These are phyloP conservation scores for Lochmaea capreae DNA, from an alignment of 2,888 invertebrate genomes.

Conservation along the genomic window DNA sequence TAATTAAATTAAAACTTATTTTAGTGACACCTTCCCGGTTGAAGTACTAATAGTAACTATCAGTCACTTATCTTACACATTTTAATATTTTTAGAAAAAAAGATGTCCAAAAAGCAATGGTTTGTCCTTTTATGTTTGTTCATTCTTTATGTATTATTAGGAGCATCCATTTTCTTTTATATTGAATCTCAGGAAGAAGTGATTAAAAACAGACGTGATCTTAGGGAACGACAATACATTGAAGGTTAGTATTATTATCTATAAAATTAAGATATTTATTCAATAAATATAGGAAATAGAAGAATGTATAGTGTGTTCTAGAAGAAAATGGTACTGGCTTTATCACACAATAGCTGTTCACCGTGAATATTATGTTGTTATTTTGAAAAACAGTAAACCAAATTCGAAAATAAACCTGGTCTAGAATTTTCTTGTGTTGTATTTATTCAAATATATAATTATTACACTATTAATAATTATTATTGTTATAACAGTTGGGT, in stretches of 20 bases:
- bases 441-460: no score
- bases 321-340: no score
- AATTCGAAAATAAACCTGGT: no score
- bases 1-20: not conserved
- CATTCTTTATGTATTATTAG: conserved; percentile 70
- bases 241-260: conserved; percentile 42
- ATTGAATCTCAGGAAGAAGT: conserved; percentile 82
- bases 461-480: no score
- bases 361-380: no score
- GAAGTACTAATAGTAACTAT: not conserved
- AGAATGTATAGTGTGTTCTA: no score
- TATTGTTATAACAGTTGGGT: no score
- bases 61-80: not conserved
- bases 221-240: conserved; percentile 62
- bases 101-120: conserved; percentile 59
- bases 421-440: no score
- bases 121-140: conserved; percentile 55
- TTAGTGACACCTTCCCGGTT: not conserved
- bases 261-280: not conserved
- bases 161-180: conserved; percentile 87
- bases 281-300: no score
- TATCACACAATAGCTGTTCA: no score
- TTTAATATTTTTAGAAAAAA: conserved; percentile 33
- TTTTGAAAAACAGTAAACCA: no score
- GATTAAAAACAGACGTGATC: conserved; percentile 70